Evolutionary conservation across 2,888 invertebrate genomes (phyloP).

Genomic region (Xestia xanthographa): DNA sequence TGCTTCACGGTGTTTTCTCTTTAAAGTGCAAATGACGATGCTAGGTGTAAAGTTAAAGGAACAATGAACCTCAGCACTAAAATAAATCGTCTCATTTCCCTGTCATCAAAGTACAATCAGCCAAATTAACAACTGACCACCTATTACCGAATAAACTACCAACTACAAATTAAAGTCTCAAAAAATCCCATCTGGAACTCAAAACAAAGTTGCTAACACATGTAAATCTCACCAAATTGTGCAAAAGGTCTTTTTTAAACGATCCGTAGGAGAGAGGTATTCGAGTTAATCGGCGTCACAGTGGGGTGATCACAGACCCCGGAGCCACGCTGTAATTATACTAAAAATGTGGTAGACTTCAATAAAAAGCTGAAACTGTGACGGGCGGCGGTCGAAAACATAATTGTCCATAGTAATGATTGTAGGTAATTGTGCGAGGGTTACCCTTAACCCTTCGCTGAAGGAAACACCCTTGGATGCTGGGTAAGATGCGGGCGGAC

Average conservation of each 20-base stretch:
- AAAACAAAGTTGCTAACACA: slow-evolving; percentile 67
- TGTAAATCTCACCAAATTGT: slow-evolving; percentile 70
- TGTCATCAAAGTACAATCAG: slow-evolving; percentile 54
- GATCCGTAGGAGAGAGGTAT: slow-evolving; percentile 70
- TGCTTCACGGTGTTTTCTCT: slow-evolving; percentile 28
- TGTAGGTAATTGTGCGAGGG: slow-evolving; percentile 88
- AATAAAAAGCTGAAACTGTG: slow-evolving; percentile 88
- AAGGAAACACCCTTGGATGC: slow-evolving; percentile 77
- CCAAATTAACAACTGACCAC: slow-evolving; percentile 56
- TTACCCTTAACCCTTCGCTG: slow-evolving; percentile 85
- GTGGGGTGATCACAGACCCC: slow-evolving; percentile 73
- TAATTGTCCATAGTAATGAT: slow-evolving; percentile 89
- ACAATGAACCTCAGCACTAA: slow-evolving; percentile 7
- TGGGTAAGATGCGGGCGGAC: slow-evolving; percentile 63
- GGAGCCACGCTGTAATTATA: slow-evolving; percentile 82
- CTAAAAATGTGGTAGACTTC: slow-evolving; percentile 86
- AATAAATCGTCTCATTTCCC: slow-evolving; percentile 40
- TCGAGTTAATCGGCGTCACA: slow-evolving; percentile 74
- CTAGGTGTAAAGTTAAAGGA: not conserved
- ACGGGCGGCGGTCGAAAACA: slow-evolving; percentile 84
- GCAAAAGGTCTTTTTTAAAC: slow-evolving; percentile 70
- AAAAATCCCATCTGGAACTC: slow-evolving; percentile 64
- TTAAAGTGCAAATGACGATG: slow-evolving; percentile 15
- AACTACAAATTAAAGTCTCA: slow-evolving; percentile 54
- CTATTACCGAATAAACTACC: slow-evolving; percentile 56